A percentile compares a stretch with the other conserved stretches of the same genome.
Evolutionary conservation across 2,888 invertebrate genomes (phyloP).

Genomic region (Patella depressa): DNA sequence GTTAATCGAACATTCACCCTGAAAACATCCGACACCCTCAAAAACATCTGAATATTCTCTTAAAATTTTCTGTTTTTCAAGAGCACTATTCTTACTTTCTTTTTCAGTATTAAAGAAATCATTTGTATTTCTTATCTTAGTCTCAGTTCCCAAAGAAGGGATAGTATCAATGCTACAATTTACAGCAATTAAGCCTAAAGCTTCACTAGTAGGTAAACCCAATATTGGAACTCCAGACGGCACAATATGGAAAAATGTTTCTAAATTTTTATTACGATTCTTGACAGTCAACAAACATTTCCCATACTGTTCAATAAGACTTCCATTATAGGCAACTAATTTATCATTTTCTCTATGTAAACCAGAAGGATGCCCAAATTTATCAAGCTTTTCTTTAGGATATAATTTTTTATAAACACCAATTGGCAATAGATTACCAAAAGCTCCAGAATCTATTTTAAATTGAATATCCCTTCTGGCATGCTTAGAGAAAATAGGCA

Average conservation of each 20-base stretch:
- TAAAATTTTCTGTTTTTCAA: slow-evolving; percentile 3
- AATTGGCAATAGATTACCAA: not conserved
- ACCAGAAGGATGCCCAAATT: not conserved
- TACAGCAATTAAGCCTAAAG: not conserved
- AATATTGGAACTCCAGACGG: not conserved
- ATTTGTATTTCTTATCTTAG: not conserved
- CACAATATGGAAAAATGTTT: not conserved
- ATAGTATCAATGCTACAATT: not conserved
- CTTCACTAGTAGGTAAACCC: slow-evolving; percentile 8
- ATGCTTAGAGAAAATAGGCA: not conserved
- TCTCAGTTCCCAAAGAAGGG: not conserved
- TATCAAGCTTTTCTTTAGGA: not conserved
- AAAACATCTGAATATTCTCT: not conserved
- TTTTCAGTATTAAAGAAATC: slow-evolving; percentile 3
- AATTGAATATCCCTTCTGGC: not conserved
- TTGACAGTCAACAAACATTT: slow-evolving; percentile 4
- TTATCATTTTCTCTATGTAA: slow-evolving; percentile 6
- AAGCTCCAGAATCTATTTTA: slow-evolving; percentile 1
- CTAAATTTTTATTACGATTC: not conserved
- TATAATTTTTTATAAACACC: not conserved
- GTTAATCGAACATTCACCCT: slow-evolving; percentile 1
- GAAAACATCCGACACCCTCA: not conserved
- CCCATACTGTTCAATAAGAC: slow-evolving; percentile 7
- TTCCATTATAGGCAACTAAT: not conserved
- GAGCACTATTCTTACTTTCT: not conserved